Base-by-base conservation (phyloP, 2,797 vertebrate species). In the Sarcoramphus papa region DNA sequence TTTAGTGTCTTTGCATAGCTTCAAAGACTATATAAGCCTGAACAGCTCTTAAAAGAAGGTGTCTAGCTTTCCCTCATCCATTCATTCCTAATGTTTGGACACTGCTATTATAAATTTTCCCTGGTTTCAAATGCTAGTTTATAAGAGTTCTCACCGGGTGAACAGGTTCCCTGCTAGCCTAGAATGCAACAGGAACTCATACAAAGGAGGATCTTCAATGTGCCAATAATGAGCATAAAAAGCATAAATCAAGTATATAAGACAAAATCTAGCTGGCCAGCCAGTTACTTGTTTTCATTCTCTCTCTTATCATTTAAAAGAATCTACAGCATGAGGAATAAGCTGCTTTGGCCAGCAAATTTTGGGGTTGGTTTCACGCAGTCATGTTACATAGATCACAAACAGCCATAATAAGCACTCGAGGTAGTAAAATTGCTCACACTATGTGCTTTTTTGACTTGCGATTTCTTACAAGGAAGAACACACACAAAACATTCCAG, bases 11-110 rank as follows among this genome's bases (percentile, higher is more conserved):
- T 45, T 68, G 37, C 30, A 70, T 14, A 64, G 28, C 35, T 85
- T 77, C 59, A 83, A 67, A 51, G 8, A 54, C 43, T 43, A 28
- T 2, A 20, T n/a, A 79, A 90, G 47, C 8, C 28, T 41, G 11
- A 74, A 63, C 1, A 70, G 8, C 15, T 87, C 37, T 30, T 53
- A 37, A 62, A 81, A 64, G 56, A 35, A 53, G 16, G 7, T 27
- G 21, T 7, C 6, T 3, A 45, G 17, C 24, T 74, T 50, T 84
- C 24, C 8, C 10, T 6, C 9, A 59, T 12, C 4, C 0, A 2
- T 48, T 78, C 20, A 25, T 35, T 74, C 24, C 10, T 48, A 12
- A 2, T 30, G 23, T 22, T 77, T 56, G 24, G 21, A 85, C 13
- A 60, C 6, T 18, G 12, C 27, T 82, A 30, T 22, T 35, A 5